Evolutionary conservation across 2,888 invertebrate genomes (phyloP).

Genomic region (Luperina nickerlii): DNA sequence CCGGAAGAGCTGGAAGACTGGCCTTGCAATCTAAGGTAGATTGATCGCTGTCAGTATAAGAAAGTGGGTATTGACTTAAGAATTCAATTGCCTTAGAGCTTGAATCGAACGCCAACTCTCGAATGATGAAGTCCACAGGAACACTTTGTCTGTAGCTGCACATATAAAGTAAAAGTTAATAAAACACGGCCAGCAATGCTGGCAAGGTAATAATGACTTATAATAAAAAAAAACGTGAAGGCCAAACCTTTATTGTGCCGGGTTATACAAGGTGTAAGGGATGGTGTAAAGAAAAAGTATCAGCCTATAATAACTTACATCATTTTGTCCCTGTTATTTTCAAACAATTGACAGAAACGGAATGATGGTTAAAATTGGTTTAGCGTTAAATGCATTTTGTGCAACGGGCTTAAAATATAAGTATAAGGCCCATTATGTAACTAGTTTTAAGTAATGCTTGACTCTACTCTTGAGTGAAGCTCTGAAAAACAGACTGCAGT

Average conservation of each 20-base stretch:
- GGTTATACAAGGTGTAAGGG: slow-evolving; percentile 17
- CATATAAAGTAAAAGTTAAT: slow-evolving; percentile 88
- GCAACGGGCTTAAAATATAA: not conserved
- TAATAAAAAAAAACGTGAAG: slow-evolving; percentile 18
- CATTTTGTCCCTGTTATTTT: not conserved
- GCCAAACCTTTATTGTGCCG: not conserved
- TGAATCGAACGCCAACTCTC: slow-evolving; percentile 96
- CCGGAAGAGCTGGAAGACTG: slow-evolving; percentile 91
- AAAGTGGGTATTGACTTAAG: slow-evolving; percentile 95
- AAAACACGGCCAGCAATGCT: slow-evolving; percentile 82
- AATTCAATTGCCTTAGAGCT: slow-evolving; percentile 96
- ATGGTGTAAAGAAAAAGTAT: slow-evolving; percentile 16
- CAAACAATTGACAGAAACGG: not conserved
- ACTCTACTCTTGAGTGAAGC: no score
- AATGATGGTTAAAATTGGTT: not conserved
- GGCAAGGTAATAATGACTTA: slow-evolving; percentile 67
- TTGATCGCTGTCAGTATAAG: slow-evolving; percentile 92
- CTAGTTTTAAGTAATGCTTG: not conserved
- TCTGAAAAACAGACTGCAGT: not conserved
- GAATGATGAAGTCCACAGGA: slow-evolving; percentile 95
- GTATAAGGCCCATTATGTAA: not conserved
- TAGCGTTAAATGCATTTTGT: not conserved
- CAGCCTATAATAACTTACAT: not conserved
- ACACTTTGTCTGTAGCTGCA: slow-evolving; percentile 98
- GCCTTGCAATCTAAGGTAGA: slow-evolving; percentile 97